A percentile compares a stretch with the other conserved stretches of the same genome.
These are phyloP conservation scores for Bos javanicus DNA, from an alignment of 2,113 vertebrate genomes.

Conservation along the genomic window DNA sequence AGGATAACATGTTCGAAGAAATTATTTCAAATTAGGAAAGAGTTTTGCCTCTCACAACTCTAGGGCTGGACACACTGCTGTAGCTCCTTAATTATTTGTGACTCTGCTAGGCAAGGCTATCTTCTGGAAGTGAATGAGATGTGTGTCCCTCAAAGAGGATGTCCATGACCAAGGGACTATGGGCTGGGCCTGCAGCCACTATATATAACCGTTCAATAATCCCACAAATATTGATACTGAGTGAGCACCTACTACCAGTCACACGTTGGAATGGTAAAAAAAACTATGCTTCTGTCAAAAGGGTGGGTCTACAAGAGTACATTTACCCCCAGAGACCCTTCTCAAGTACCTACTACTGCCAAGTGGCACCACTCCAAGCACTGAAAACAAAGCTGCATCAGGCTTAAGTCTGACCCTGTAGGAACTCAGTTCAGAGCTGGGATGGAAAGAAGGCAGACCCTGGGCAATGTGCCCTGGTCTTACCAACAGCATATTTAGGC, in stretches of 20 bases:
- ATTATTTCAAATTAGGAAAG: not conserved
- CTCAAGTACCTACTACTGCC: not conserved
- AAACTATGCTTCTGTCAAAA: not conserved
- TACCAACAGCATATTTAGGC: not conserved
- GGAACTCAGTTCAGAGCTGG: not conserved
- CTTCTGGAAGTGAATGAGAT: not conserved
- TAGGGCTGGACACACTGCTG: not conserved
- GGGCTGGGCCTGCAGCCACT: not conserved
- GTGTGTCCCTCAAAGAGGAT: not conserved
- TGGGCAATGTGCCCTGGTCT: not conserved
- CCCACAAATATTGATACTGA: not conserved
- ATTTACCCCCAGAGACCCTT: not conserved
- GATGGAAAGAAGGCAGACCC: not conserved
- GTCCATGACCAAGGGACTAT: not conserved
- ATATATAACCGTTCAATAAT: not conserved
- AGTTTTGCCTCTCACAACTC: not conserved
- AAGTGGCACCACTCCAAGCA: not conserved
- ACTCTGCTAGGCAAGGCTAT: not conserved
- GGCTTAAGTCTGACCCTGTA: not conserved
- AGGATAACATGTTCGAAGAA: not conserved
- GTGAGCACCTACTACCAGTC: not conserved
- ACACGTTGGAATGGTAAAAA: not conserved
- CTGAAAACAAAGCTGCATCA: not conserved
- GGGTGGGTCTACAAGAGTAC: not conserved
- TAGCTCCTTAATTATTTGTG: not conserved